phyloP scores from a whole-genome alignment of 37 sponge, comb jelly and placozoan genomes.

The Hormiphora californensis region DNA sequence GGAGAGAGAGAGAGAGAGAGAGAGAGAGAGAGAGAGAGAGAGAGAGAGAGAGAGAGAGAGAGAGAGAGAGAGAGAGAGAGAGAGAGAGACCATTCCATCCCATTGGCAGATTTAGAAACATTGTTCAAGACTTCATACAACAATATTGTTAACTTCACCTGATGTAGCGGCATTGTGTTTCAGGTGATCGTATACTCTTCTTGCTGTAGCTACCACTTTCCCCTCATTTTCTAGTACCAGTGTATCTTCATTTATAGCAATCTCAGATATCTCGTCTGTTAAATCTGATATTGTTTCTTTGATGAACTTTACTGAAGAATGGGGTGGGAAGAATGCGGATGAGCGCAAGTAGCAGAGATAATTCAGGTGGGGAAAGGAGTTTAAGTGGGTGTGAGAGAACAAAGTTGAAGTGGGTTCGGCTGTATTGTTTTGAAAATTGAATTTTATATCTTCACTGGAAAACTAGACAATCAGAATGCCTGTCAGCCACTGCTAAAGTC shows the following conservation, averaged over 20 bases:
- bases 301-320: background rate
- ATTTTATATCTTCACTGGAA: too few relatives aligned
- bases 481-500: too few relatives aligned
- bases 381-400: background rate
- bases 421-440: too few relatives aligned
- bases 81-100: too few relatives aligned
- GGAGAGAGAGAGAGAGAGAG: background rate
- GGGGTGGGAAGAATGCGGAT: background rate
- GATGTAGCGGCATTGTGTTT: constrained; percentile 38
- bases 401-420: too few relatives aligned
- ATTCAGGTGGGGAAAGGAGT: background rate
- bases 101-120: background rate
- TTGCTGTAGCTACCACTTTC: background rate
- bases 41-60: background rate
- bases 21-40: background rate
- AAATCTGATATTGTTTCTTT: constrained; percentile 11
- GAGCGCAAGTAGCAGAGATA: background rate
- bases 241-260: background rate
- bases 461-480: too few relatives aligned
- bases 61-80: background rate
- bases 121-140: background rate
- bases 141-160: background rate
- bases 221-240: constrained; percentile 9
- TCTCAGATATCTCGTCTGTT: constrained; percentile 15
- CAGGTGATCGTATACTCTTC: constrained; percentile 1